Evolutionary conservation across 1,140 invertebrate species (phyloP), one percentile per base, ranked within the genome.

Genomic region (Cotesia vestalis): DNA sequence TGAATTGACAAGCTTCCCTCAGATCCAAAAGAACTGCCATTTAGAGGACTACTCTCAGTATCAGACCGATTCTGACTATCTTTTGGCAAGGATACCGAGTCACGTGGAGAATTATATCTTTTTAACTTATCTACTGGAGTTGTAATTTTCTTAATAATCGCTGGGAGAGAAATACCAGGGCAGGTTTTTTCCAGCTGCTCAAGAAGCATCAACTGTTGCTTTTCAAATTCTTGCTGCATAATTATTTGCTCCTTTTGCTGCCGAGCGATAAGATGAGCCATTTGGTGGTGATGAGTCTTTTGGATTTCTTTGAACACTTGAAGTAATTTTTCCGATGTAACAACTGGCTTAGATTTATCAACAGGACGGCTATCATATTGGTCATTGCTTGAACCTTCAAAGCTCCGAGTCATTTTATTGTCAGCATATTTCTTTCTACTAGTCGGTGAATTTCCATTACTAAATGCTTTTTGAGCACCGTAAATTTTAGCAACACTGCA

Each of bases 221-320:
- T 88, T 69, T 90, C 88, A 78, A 91, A 91, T 38, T 89, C 85
- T 74, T 90, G 86, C 74, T 90, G 88, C 55, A 91, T 81, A 2
- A 88, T 78, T 14, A 86, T 77, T 75, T 91, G 90, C 75, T 91
- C 90, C 9, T 83, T 86, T 68, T 88, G 88, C 75, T 91, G 90
- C 51, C 89, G 88, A 63, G 88, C 86, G 4, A 91, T 81, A 59
- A 91, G 75, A 51, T 85, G 88, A 0, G 82, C 80, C 88, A 91
- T 90, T 79, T 91, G 88, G 36, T 84, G 84, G n/a, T 89, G 85
- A 73, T 91, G 90, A 69, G 90, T 86, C 59, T 89, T 88, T 77
- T 91, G 88, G 73, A 91, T 88, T 76, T 90, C 89, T 67, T 87
- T 82, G 52, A 88, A 85, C 36, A 87, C 78, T n/a, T 74, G 73